A percentile compares a stretch with the other conserved stretches of the same genome.
These are phyloP conservation scores for Drosophila baimaii DNA, from an alignment of 1,140 invertebrate genomes.

Conservation along the genomic window DNA sequence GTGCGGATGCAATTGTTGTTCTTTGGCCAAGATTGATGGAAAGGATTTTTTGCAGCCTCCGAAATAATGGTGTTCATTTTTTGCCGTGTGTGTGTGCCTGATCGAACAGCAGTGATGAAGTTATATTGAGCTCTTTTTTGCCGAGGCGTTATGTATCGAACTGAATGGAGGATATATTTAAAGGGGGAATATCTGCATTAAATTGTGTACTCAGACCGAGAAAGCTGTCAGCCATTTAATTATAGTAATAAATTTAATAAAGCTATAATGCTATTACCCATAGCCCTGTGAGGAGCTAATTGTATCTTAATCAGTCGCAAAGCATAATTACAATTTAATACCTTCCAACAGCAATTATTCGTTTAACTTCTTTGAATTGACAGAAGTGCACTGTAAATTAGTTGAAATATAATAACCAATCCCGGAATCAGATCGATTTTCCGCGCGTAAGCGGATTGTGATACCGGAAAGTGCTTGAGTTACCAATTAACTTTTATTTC, in stretches of 20 bases:
- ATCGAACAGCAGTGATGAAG: conserved; percentile 52
- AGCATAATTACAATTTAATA: background rate
- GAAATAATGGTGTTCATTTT: conserved; percentile 20
- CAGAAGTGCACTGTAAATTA: conserved; percentile 19
- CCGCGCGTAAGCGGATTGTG: conserved; percentile 14
- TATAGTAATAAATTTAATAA: conserved; percentile 6
- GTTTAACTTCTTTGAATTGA: no score
- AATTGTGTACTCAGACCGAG: background rate
- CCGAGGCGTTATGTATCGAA: conserved; percentile 9
- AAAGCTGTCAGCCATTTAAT: background rate
- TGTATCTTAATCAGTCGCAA: conserved; percentile 2
- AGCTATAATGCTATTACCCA: conserved; percentile 49
- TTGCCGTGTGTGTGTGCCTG: conserved; percentile 21
- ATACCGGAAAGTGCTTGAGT: conserved; percentile 46
- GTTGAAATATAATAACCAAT: conserved; percentile 6
- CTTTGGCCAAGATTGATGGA: conserved; percentile 43
- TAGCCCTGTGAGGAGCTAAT: background rate
- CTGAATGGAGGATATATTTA: conserved; percentile 6
- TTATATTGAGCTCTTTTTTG: conserved; percentile 28
- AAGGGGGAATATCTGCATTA: conserved; percentile 10
- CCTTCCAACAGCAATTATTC: background rate
- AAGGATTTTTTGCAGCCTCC: conserved; percentile 19
- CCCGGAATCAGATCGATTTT: conserved; percentile 24
- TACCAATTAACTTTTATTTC: conserved; percentile 64
- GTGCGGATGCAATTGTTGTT: conserved; percentile 29